Conservation (phyloP, 2,888 invertebrate species). For the Mythimna loreyi region DNA sequence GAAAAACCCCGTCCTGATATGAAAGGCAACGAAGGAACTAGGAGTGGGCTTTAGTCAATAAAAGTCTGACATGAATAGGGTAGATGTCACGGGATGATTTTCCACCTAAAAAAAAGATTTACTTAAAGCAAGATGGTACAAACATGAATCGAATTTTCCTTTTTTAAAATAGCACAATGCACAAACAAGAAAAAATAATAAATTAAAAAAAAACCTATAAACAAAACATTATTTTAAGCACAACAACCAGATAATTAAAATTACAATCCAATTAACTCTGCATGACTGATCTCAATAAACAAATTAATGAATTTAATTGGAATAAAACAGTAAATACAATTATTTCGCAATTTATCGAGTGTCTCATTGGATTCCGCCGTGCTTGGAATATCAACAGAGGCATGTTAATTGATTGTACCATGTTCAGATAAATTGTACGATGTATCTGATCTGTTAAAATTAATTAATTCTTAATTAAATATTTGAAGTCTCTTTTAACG, state of each 20-base stretch:
- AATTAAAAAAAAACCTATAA: background rate
- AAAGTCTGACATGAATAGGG: too few species aligned
- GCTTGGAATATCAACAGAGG: constrained; percentile 3
- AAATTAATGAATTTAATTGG: constrained; percentile 17
- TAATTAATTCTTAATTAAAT: background rate
- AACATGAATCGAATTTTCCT: background rate
- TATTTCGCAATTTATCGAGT: background rate
- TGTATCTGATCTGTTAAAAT: constrained; percentile 8
- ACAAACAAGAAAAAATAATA: background rate
- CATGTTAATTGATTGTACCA: constrained; percentile 22
- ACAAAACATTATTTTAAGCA: background rate
- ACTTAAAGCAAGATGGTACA: too few species aligned
- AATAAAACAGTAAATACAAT: constrained; percentile 8
- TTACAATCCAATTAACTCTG: constrained; percentile 16
- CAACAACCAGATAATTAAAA: constrained; percentile 1
- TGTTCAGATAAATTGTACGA: background rate
- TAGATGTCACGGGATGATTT: too few species aligned
- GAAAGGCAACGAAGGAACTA: too few species aligned
- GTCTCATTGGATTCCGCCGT: background rate
- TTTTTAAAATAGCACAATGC: background rate
- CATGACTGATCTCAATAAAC: background rate
- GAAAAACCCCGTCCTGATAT: too few species aligned
- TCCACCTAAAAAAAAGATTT: too few species aligned
- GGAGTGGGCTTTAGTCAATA: too few species aligned
- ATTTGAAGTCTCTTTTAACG: background rate